These are phyloP conservation scores for Yoshiicerus persimilis DNA, from an alignment of 1,140 invertebrate species.

Conservation along the genomic window DNA sequence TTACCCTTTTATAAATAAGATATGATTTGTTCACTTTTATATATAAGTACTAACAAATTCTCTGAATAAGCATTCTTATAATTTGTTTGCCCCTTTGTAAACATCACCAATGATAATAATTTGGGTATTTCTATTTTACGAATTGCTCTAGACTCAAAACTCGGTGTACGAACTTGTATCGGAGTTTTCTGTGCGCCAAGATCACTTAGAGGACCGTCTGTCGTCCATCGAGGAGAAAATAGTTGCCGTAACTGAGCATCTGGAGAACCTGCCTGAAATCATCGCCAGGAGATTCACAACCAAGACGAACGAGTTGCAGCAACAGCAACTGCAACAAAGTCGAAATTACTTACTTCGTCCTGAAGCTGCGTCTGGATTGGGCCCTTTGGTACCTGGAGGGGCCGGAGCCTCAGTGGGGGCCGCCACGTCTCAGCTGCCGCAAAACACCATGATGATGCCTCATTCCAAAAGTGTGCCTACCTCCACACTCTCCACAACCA, in stretches of 20 bases:
- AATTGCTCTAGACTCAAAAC: slow-evolving; percentile 98
- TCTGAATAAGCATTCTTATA: too few species aligned
- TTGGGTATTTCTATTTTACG: too few species aligned
- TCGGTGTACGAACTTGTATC: slow-evolving; percentile 95
- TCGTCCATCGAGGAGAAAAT: slow-evolving; percentile 85
- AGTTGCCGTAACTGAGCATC: slow-evolving; percentile 69
- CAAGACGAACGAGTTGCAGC: slow-evolving; percentile 66
- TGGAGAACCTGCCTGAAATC: slow-evolving; percentile 80
- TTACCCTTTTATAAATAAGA: too few species aligned
- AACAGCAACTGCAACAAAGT: slow-evolving; percentile 62
- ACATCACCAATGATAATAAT: too few species aligned
- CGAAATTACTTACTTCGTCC: slow-evolving; percentile 80
- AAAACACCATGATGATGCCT: slow-evolving; percentile 53
- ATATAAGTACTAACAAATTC: too few species aligned
- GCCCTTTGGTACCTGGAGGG: slow-evolving; percentile 20
- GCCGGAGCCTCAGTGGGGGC: not conserved
- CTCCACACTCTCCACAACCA: slow-evolving; percentile 44
- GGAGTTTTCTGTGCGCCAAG: slow-evolving; percentile 89
- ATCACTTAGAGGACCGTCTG: slow-evolving; percentile 83
- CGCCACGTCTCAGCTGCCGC: slow-evolving; percentile 31
- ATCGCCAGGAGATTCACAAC: slow-evolving; percentile 72
- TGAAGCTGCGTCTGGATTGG: slow-evolving; percentile 60
- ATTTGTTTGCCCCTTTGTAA: too few species aligned
- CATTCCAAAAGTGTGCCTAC: slow-evolving; percentile 62
- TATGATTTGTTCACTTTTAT: too few species aligned